phyloP scores from a whole-genome alignment of 2,113 vertebrate species.

The Capreolus pygargus region DNA sequence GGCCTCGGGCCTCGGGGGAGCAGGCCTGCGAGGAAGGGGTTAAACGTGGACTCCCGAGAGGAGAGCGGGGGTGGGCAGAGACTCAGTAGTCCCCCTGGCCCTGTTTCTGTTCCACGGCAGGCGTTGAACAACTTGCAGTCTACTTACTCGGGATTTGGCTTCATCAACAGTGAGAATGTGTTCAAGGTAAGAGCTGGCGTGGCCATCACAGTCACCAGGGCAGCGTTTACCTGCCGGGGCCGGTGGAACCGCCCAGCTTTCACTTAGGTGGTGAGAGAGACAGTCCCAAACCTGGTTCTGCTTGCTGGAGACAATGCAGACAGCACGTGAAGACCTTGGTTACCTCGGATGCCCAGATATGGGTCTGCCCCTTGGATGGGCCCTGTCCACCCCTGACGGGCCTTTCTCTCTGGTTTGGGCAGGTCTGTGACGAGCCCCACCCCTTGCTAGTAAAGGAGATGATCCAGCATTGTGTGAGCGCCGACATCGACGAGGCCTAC shows the following conservation, averaged over 20 bases:
- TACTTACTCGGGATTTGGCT: conserved; percentile 94
- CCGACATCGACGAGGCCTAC: conserved; percentile 93
- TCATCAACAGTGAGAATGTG: conserved; percentile 96
- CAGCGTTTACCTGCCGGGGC: rapidly evolving
- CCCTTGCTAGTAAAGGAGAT: conserved; percentile 97
- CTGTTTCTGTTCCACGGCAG: conserved; percentile 74
- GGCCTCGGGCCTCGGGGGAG: neutral
- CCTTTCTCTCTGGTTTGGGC: neutral
- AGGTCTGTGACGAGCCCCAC: conserved; percentile 98
- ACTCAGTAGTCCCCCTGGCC: rapidly evolving
- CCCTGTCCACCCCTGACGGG: rapidly evolving
- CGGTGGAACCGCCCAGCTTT: rapidly evolving
- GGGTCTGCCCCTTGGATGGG: neutral
- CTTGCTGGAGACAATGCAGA: neutral
- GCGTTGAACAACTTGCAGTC: conserved; percentile 98
- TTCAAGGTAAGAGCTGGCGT: conserved; percentile 86
- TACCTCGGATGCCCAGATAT: rapidly evolving
- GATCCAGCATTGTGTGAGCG: conserved; percentile 92
- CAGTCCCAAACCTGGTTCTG: neutral
- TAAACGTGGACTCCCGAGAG: rapidly evolving
- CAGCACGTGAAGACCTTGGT: neutral
- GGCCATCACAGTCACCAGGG: neutral
- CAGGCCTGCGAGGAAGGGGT: neutral
- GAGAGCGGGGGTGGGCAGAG: neutral
- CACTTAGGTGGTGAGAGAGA: neutral